These are phyloP conservation scores for Eupeodes latifasciatus DNA, from an alignment of 2,888 invertebrate genomes.

Conservation along the genomic window DNA sequence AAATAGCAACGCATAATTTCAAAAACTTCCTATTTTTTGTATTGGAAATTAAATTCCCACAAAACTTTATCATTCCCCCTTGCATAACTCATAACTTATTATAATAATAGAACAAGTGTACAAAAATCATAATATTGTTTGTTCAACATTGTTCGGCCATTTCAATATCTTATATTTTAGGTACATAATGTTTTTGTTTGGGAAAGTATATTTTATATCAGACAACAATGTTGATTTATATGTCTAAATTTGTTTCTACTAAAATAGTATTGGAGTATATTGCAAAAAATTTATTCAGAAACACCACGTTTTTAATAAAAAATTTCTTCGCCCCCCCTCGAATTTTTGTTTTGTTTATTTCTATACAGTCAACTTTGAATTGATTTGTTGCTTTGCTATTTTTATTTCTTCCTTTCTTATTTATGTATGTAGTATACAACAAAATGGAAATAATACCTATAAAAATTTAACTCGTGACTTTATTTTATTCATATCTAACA, in stretches of 20 bases:
- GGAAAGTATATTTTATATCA: not conserved
- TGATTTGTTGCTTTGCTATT: slow-evolving; percentile 34
- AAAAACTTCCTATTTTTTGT: no score
- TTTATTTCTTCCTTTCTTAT: not conserved
- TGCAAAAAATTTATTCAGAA: slow-evolving; percentile 26
- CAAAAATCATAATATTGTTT: not conserved
- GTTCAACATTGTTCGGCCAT: not conserved
- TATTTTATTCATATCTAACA: slow-evolving; percentile 23
- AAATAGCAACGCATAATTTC: no score
- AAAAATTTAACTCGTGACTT: slow-evolving; percentile 32
- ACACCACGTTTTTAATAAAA: slow-evolving; percentile 35
- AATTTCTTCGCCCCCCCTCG: not conserved
- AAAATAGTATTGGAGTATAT: not conserved
- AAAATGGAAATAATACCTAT: slow-evolving; percentile 18
- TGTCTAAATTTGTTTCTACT: not conserved
- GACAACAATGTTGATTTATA: slow-evolving; percentile 17
- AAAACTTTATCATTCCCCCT: no score
- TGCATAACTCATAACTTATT: no score
- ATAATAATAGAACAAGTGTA: no score
- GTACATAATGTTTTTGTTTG: not conserved
- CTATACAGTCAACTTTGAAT: slow-evolving; percentile 5
- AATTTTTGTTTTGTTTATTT: not conserved
- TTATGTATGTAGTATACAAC: not conserved
- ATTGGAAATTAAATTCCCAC: no score
- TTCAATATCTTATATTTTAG: not conserved